phyloP scores from a whole-genome alignment of 1,140 invertebrate species.

The Caerostris extrusa region DNA sequence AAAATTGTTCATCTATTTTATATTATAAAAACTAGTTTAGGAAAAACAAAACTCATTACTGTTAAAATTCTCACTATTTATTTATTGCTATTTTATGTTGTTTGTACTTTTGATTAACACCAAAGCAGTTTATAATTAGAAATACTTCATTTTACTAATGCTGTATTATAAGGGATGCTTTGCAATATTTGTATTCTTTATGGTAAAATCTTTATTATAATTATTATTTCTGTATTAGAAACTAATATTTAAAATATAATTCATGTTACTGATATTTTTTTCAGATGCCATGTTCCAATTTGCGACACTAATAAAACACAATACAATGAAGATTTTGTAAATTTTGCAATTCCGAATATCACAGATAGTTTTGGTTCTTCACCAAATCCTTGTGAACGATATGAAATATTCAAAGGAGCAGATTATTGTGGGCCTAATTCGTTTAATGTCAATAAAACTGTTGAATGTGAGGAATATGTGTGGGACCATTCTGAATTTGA shows the following conservation, averaged over 20 bases:
- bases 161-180: too few species aligned
- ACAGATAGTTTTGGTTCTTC: slow-evolving; percentile 49
- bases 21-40: too few species aligned
- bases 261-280: slow-evolving; percentile 17
- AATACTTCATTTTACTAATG: too few species aligned
- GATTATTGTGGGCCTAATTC: slow-evolving; percentile 45
- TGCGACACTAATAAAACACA: slow-evolving; percentile 61
- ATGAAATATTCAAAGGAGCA: not conserved
- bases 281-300: slow-evolving; percentile 54
- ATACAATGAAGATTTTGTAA: slow-evolving; percentile 58
- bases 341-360: slow-evolving; percentile 69
- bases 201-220: too few species aligned
- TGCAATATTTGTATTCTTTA: too few species aligned
- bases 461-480: slow-evolving; percentile 51
- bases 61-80: too few species aligned
- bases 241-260: not conserved
- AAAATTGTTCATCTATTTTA: too few species aligned
- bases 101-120: too few species aligned
- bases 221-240: too few species aligned
- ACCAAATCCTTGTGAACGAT: slow-evolving; percentile 19
- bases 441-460: slow-evolving; percentile 56
- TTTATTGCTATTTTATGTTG: too few species aligned
- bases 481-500: slow-evolving; percentile 71
- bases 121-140: too few species aligned
- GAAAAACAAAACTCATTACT: too few species aligned